Percentiles rank a stretch among this genome's conserved stretches.
phyloP scores from a whole-genome alignment of 2,113 vertebrate species.

The Lutjanus erythropterus region DNA sequence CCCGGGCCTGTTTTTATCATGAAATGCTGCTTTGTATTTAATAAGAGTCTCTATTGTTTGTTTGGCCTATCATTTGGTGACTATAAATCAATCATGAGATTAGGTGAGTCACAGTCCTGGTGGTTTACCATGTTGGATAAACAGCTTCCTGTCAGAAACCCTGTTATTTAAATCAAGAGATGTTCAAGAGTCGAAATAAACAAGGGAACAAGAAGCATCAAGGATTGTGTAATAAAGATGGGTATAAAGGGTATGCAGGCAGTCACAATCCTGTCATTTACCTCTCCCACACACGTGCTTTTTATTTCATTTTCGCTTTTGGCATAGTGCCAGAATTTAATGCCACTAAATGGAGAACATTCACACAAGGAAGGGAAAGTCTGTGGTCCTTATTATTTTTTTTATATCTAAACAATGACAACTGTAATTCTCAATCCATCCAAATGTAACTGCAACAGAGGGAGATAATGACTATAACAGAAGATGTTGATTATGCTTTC shows the following conservation, averaged over 20 bases:
- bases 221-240: not conserved
- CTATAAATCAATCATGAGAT: not conserved
- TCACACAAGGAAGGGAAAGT: not conserved
- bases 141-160: not conserved
- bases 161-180: not conserved
- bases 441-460: conserved; percentile 4
- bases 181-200: not conserved
- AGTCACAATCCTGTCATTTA: not conserved
- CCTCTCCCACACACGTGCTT: not conserved
- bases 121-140: not conserved
- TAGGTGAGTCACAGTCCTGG: not conserved
- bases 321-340: not conserved
- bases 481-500: conserved; percentile 9
- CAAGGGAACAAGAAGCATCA: not conserved
- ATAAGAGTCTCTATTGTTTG: not conserved
- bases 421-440: not conserved
- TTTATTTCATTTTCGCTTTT: not conserved
- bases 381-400: not conserved
- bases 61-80: not conserved
- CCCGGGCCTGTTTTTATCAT: not conserved
- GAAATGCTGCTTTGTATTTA: not conserved
- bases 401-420: not conserved
- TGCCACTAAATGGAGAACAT: not conserved
- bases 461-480: not conserved
- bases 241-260: not conserved